phyloP scores from a whole-genome alignment of 1,140 invertebrate genomes.

The Carposina sasakii region DNA sequence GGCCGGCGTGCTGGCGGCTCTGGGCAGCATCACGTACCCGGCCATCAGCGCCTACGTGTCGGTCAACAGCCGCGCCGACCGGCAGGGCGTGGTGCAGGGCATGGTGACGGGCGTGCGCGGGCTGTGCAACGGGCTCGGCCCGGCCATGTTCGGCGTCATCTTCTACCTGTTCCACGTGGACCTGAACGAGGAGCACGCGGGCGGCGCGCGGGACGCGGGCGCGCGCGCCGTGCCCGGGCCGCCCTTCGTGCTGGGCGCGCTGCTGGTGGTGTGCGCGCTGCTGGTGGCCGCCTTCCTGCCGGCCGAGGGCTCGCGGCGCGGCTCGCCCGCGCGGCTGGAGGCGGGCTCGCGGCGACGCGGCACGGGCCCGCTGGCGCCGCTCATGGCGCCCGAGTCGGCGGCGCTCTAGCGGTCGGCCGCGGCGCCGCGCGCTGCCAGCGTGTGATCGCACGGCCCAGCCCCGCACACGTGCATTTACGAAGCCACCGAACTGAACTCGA shows the following conservation, averaged over 20 bases:
- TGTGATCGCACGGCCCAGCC: slow-evolving; percentile 41
- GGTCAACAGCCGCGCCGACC: slow-evolving; percentile 95
- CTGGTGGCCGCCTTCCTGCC: slow-evolving; percentile 94
- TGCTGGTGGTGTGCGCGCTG: slow-evolving; percentile 96
- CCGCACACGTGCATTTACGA: slow-evolving; percentile 52
- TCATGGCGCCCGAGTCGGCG: slow-evolving; percentile 84
- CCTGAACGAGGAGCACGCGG: slow-evolving; percentile 83
- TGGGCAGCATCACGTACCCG: slow-evolving; percentile 97
- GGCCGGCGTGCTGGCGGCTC: slow-evolving; percentile 94
- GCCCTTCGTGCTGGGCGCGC: slow-evolving; percentile 98
- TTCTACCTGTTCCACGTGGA: slow-evolving; percentile 99
- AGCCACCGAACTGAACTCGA: slow-evolving; percentile 57
- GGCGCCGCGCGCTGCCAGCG: slow-evolving; percentile 58
- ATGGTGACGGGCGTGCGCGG: slow-evolving; percentile 98
- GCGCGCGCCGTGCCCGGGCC: slow-evolving; percentile 94
- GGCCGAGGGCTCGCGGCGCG: slow-evolving; percentile 74
- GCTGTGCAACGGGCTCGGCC: slow-evolving; percentile 93
- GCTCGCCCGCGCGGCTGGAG: slow-evolving; percentile 72
- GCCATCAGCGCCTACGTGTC: slow-evolving; percentile 99
- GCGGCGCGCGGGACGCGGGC: slow-evolving; percentile 43
- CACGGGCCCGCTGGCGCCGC: slow-evolving; percentile 83
- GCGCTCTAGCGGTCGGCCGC: slow-evolving; percentile 74
- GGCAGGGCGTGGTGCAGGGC: slow-evolving; percentile 98
- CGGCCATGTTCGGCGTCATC: slow-evolving; percentile 97
- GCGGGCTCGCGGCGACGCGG: slow-evolving; percentile 82